Percentiles rank a stretch among this genome's conserved stretches.
These are phyloP conservation scores for Nycticorax nycticorax DNA, from an alignment of 2,113 vertebrate species.

Conservation along the genomic window DNA sequence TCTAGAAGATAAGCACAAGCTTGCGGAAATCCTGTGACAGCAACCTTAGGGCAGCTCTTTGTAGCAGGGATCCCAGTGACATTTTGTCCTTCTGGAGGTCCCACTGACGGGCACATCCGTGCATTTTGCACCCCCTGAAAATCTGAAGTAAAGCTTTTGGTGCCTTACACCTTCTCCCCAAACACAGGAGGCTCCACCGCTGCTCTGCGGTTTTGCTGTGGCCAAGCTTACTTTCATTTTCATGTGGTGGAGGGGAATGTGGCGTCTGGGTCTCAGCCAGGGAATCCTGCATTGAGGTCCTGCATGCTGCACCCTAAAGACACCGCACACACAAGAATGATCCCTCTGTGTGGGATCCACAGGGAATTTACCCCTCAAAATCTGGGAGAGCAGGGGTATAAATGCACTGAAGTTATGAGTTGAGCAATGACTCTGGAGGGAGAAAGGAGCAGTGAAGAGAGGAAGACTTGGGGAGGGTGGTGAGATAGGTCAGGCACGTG, in stretches of 20 bases:
- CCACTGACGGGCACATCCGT: fast-evolving
- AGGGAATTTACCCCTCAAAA: not conserved
- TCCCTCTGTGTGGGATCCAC: not conserved
- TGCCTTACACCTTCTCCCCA: not conserved
- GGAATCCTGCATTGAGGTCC: not conserved
- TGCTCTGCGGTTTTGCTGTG: not conserved
- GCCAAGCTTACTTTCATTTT: not conserved
- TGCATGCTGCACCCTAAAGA: not conserved
- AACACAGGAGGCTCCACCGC: not conserved
- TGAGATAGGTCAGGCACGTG: not conserved
- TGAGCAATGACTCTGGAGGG: not conserved
- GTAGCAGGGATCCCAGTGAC: not conserved
- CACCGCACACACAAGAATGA: not conserved
- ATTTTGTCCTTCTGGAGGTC: not conserved
- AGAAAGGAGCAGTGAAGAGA: not conserved
- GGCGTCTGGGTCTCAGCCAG: not conserved
- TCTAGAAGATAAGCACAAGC: conserved; percentile 28
- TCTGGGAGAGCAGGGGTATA: not conserved
- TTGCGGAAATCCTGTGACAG: conserved; percentile 6
- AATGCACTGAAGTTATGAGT: not conserved
- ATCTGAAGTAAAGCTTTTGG: not conserved
- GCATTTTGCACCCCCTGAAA: not conserved
- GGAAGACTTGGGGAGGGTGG: not conserved
- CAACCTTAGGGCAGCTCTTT: not conserved
- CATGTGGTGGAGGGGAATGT: not conserved